Conservation (phyloP, 2,888 invertebrate species). For the Reticulitermes lucifugus region DNA sequence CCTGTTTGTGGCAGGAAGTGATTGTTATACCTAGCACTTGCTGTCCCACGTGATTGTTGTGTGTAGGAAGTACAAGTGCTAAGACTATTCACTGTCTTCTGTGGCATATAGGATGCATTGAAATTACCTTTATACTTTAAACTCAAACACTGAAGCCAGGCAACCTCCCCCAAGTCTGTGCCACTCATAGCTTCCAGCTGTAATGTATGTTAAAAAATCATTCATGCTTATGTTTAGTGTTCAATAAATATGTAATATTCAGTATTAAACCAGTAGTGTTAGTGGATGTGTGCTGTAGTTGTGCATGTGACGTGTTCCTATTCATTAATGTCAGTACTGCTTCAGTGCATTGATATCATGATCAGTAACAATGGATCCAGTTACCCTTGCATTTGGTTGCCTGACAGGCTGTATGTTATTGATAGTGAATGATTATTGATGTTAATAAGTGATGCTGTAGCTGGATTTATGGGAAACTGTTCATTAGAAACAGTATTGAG, state of each 20-base stretch:
- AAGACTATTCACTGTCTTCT: not conserved
- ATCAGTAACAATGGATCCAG: not conserved
- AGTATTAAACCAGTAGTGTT: conserved; percentile 29
- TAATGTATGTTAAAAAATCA: conserved; percentile 18
- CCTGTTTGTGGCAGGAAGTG: not conserved
- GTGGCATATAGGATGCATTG: conserved; percentile 7
- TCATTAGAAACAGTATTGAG: not conserved
- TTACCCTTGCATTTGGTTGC: conserved; percentile 20
- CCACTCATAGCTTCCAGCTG: conserved; percentile 18
- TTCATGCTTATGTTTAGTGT: conserved; percentile 35
- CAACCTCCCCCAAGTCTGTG: conserved; percentile 27
- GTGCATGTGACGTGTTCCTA: conserved; percentile 23
- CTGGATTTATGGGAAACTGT: not conserved
- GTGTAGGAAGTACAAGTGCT: conserved; percentile 4
- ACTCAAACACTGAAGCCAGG: not conserved
- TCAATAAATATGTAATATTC: conserved; percentile 27
- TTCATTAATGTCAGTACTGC: conserved; percentile 28
- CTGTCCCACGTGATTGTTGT: not conserved
- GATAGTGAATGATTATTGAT: conserved; percentile 24
- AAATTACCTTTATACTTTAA: not conserved
- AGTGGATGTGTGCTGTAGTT: conserved; percentile 33
- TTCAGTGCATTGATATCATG: conserved; percentile 9
- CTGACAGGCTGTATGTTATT: not conserved
- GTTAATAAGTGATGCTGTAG: conserved; percentile 10
- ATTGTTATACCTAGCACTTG: not conserved